phyloP scores from a whole-genome alignment of 2,797 vertebrate genomes.

The Enteromius unitaeniatus region DNA sequence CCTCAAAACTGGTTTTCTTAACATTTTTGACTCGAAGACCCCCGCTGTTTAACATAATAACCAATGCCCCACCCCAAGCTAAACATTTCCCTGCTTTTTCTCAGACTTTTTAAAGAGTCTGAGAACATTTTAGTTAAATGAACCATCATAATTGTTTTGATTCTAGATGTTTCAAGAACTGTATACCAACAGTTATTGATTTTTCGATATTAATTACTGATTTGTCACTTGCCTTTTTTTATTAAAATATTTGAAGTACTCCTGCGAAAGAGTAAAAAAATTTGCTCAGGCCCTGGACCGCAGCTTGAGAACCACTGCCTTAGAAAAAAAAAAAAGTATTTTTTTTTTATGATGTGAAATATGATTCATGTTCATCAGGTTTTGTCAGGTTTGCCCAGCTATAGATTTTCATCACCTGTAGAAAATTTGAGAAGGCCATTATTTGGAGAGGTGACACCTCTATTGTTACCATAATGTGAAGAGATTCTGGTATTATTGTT shows the following conservation, averaged over 20 bases:
- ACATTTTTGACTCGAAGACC: not conserved
- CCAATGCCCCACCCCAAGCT: not conserved
- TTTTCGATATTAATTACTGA: not conserved
- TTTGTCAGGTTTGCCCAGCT: constrained; percentile 3
- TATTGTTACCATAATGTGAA: constrained; percentile 6
- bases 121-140: not conserved
- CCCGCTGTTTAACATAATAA: not conserved
- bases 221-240: not conserved
- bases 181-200: not conserved
- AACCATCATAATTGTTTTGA: not conserved
- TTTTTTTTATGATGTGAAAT: not conserved
- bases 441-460: not conserved
- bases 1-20: not conserved
- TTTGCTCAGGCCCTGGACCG: not conserved
- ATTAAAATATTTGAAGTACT: not conserved
- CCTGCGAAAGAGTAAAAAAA: not conserved
- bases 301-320: not conserved
- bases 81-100: not conserved
- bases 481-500: not conserved
- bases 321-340: no score
- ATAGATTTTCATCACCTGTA: not conserved
- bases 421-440: constrained; percentile 24
- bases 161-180: not conserved
- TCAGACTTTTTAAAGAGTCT: not conserved
- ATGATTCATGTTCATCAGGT: not conserved